Percentiles rank a stretch among this genome's conserved stretches.
Conservation (phyloP, 2,888 invertebrate species). For the Drosophila vallismaia region DNA sequence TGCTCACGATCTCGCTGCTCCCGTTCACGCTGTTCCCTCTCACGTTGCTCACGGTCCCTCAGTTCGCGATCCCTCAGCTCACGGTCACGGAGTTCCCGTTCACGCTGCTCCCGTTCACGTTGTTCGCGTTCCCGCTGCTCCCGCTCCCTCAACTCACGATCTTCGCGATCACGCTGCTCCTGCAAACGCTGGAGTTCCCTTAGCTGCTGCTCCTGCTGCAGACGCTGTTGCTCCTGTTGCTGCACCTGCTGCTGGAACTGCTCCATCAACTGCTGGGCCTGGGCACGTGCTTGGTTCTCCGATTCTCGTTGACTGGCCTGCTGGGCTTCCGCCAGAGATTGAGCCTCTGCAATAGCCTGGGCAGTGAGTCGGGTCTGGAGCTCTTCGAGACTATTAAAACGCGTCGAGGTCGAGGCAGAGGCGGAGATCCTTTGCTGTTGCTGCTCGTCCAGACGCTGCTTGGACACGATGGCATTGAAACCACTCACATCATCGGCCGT, state of each 20-base stretch:
- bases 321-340: constrained; percentile 75
- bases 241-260: constrained; percentile 82
- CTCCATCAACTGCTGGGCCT: constrained; percentile 81
- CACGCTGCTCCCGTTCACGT: constrained; percentile 58
- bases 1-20: constrained; percentile 64
- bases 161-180: constrained; percentile 62
- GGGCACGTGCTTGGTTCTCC: constrained; percentile 84
- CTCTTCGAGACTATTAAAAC: constrained; percentile 79
- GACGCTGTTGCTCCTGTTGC: constrained; percentile 74
- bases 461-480: constrained; percentile 85
- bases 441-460: constrained; percentile 76
- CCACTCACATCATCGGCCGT: constrained; percentile 85
- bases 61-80: constrained; percentile 65
- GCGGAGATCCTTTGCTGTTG: constrained; percentile 33
- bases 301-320: constrained; percentile 82
- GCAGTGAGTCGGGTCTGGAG: constrained; percentile 78
- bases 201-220: constrained; percentile 64
- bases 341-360: constrained; percentile 81
- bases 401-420: constrained; percentile 62
- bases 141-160: constrained; percentile 54
- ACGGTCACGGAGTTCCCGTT: constrained; percentile 55
- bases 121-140: constrained; percentile 73
- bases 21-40: constrained; percentile 68
- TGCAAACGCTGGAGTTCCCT: constrained; percentile 74
- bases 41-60: constrained; percentile 59